A percentile compares a stretch with the other conserved stretches of the same genome.
These are phyloP conservation scores for Chromoteleia sp. DNA, from an alignment of 2,888 invertebrate species.

Conservation along the genomic window DNA sequence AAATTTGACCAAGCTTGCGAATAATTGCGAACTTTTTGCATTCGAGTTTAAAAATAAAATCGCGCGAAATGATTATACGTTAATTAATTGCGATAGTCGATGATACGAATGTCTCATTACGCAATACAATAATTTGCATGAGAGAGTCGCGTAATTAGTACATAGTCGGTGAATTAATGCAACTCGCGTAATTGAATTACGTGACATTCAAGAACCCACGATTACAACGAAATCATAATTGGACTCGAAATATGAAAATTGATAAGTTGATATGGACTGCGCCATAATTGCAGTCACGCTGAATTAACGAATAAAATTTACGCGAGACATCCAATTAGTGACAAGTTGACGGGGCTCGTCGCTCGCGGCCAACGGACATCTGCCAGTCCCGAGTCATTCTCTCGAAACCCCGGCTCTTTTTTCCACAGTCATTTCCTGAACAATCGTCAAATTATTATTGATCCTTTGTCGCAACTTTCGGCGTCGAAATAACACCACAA, in stretches of 20 bases:
- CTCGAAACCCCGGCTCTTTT: conserved; percentile 27
- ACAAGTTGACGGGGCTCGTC: conserved; percentile 77
- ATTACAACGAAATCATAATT: conserved; percentile 68
- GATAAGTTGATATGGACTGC: conserved; percentile 67
- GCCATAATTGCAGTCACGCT: conserved; percentile 68
- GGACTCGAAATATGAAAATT: conserved; percentile 69
- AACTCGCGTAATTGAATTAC: conserved; percentile 68
- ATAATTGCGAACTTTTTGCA: conserved; percentile 1
- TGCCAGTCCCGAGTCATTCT: conserved; percentile 73
- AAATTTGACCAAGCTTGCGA: too few relatives aligned
- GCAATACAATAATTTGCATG: conserved; percentile 64
- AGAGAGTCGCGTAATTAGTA: conserved; percentile 66
- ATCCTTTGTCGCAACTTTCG: conserved; percentile 21
- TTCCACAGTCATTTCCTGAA: conserved; percentile 77
- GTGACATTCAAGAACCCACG: conserved; percentile 63
- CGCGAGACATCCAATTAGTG: conserved; percentile 78
- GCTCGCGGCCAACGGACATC: conserved; percentile 74
- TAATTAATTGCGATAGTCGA: conserved; percentile 67
- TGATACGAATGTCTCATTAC: conserved; percentile 67
- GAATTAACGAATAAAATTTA: conserved; percentile 69
- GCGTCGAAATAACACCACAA: neutral
- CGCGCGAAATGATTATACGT: conserved; percentile 50
- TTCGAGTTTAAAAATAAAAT: conserved; percentile 20
- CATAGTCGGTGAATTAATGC: conserved; percentile 60
- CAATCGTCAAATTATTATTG: conserved; percentile 66